phyloP scores from a whole-genome alignment of 1,140 invertebrate species.

The Microvelia longipes region DNA sequence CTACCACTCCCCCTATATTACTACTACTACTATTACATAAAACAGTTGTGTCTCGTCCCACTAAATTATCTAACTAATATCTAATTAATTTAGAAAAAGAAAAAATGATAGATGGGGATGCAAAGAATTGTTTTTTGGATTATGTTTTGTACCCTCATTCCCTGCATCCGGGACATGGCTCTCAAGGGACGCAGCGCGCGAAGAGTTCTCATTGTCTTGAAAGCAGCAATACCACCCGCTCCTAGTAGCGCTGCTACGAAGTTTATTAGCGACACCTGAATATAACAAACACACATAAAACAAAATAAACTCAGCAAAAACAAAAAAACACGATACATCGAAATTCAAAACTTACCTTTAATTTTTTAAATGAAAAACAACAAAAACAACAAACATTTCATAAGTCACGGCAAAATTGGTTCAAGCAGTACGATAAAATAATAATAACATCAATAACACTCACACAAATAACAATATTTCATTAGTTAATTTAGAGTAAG shows the following conservation, averaged over 20 bases:
- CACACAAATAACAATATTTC: no score
- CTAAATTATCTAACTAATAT: no score
- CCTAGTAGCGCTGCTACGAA: constrained; percentile 85
- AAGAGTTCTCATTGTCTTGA: constrained; percentile 94
- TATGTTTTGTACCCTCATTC: constrained; percentile 95
- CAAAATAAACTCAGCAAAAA: neutral
- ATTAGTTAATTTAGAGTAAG: no score
- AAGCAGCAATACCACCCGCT: constrained; percentile 89
- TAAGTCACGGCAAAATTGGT: no score
- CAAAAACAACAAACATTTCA: neutral
- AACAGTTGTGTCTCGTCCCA: no score
- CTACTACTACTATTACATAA: no score
- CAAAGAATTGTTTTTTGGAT: no score
- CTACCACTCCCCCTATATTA: no score
- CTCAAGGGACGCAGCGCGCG: constrained; percentile 84
- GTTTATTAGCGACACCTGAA: constrained; percentile 89
- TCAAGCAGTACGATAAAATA: no score
- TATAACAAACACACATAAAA: constrained; percentile 6
- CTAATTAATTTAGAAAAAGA: no score
- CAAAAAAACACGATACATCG: neutral
- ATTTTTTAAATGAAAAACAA: neutral
- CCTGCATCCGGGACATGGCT: constrained; percentile 93
- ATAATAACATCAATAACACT: no score
- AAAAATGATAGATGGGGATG: no score
- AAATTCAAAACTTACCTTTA: neutral